A percentile compares a stretch with the other conserved stretches of the same genome.
Evolutionary conservation across 2,113 vertebrate genomes (phyloP).

Genomic region (Hydrolagus affinis): DNA sequence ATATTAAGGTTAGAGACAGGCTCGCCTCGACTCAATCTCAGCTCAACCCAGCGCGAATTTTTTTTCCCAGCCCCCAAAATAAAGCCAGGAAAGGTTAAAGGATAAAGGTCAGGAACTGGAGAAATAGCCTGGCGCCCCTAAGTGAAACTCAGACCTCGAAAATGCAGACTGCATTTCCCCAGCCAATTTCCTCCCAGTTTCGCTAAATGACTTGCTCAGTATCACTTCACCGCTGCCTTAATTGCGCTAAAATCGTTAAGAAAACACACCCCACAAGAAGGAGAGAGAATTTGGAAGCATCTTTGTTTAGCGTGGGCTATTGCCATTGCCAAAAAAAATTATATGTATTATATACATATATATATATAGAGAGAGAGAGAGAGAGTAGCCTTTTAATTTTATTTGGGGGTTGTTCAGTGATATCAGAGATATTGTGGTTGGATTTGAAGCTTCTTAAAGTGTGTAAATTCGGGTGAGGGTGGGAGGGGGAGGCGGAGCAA

Average conservation of each 20-base stretch:
- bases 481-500: too few species aligned
- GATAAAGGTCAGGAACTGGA: constrained; percentile 54
- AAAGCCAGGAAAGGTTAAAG: constrained; percentile 61
- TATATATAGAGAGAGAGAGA: too few species aligned
- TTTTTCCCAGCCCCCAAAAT: constrained; percentile 34
- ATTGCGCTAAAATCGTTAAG: constrained; percentile 16
- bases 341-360: too few species aligned
- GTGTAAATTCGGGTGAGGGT: too few species aligned
- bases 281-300: too few species aligned
- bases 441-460: too few species aligned
- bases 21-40: not conserved
- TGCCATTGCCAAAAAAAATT: too few species aligned
- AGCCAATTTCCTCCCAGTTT: constrained; percentile 28
- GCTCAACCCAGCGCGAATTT: constrained; percentile 33
- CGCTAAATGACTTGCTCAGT: constrained; percentile 1
- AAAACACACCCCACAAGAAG: not conserved
- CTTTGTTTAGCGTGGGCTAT: too few species aligned
- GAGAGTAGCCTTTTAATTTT: too few species aligned
- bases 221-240: not conserved
- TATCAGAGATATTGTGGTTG: too few species aligned
- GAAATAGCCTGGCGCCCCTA: constrained; percentile 69
- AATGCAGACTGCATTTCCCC: constrained; percentile 54
- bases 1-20: constrained; percentile 31
- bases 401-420: too few species aligned
- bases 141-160: constrained; percentile 66